These are phyloP conservation scores for Chamaedrilus cognettii DNA, from an alignment of 2,888 invertebrate genomes.

Conservation along the genomic window DNA sequence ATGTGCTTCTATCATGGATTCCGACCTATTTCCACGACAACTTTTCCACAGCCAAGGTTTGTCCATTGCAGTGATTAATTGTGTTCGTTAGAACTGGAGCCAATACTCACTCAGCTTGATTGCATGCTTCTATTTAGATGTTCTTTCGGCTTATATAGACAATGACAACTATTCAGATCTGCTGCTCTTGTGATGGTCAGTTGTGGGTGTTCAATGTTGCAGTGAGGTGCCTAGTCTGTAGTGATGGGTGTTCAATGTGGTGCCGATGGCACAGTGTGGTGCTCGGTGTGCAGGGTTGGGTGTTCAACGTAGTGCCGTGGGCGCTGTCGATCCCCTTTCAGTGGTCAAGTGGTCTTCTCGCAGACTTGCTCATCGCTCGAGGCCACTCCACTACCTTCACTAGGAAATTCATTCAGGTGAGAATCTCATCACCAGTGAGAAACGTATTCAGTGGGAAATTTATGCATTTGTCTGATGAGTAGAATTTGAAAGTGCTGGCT, in stretches of 20 bases:
- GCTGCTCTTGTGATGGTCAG: no score
- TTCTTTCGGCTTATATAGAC: no score
- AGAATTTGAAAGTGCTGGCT: no score
- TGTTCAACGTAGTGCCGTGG: slow-evolving; percentile 75
- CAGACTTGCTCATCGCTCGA: slow-evolving; percentile 63
- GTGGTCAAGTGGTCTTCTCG: slow-evolving; percentile 68
- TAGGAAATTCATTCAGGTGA: background rate
- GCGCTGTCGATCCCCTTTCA: slow-evolving; percentile 69
- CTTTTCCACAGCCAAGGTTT: slow-evolving; percentile 69
- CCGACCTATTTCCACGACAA: slow-evolving; percentile 75
- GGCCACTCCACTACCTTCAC: slow-evolving; percentile 10
- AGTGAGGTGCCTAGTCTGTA: slow-evolving; percentile 40
- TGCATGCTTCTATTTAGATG: no score
- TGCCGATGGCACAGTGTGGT: slow-evolving; percentile 73
- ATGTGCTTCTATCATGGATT: slow-evolving; percentile 73
- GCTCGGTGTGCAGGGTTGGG: slow-evolving; percentile 68
- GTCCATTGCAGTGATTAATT: no score
- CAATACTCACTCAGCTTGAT: no score
- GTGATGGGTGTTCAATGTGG: slow-evolving; percentile 75
- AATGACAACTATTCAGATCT: no score
- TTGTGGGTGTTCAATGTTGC: no score
- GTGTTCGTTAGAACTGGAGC: no score
- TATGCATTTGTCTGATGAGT: no score
- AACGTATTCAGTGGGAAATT: no score
- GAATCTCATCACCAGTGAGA: no score